These are phyloP conservation scores for Drosophila cognata DNA, from an alignment of 2,888 invertebrate genomes.

Conservation along the genomic window DNA sequence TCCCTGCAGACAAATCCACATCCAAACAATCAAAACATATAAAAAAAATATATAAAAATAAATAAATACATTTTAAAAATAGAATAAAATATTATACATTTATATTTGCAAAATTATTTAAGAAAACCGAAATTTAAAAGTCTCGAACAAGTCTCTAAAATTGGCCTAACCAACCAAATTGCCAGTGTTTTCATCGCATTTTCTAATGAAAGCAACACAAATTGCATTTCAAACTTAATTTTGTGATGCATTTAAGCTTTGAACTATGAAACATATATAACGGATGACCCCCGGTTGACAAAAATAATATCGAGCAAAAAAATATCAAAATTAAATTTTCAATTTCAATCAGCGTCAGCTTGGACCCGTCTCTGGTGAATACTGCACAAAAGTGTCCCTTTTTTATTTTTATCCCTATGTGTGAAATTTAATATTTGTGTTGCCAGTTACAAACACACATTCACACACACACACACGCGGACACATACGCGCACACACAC, in stretches of 20 bases:
- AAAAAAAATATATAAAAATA: neutral
- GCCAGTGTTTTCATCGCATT: neutral
- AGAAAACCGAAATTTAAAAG: neutral
- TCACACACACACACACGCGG: conserved; percentile 2
- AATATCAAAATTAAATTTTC: conserved; percentile 38
- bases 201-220: neutral
- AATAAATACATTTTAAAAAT: neutral
- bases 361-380: conserved; percentile 42
- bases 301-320: neutral
- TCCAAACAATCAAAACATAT: neutral
- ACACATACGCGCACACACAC: conserved; percentile 4
- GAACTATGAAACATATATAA: neutral
- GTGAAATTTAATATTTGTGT: conserved; percentile 75
- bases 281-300: neutral
- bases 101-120: neutral
- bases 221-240: neutral
- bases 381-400: conserved; percentile 35
- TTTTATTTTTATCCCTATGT: conserved; percentile 41
- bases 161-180: neutral
- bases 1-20: neutral
- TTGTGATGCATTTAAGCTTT: neutral
- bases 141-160: neutral
- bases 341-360: conserved; percentile 54
- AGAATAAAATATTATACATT: neutral
- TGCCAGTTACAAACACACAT: conserved; percentile 44